Evolutionary conservation across 2,888 invertebrate genomes (phyloP), one percentile per base, ranked within the genome.

Genomic region (Ophraella communa): DNA sequence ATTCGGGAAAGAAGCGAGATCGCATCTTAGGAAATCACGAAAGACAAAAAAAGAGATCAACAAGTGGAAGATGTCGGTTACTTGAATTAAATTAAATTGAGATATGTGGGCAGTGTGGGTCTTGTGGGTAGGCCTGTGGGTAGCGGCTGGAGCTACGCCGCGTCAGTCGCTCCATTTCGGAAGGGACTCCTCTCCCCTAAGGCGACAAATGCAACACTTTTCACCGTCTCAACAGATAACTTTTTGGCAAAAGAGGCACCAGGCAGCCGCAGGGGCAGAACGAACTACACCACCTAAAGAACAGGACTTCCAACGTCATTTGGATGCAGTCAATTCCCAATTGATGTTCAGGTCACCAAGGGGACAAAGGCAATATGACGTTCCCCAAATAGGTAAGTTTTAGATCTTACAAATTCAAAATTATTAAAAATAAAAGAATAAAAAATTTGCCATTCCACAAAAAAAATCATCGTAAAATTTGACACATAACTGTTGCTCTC

Each of bases 281-380:
- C 69, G 71, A 51, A 68, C n/a, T n/a, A n/a, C 59, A n/a, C 66
- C 71, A 61, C 68, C 73, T 57, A 73, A 71, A 39, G 76, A 82
- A 82, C 75, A 81, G 82, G 72, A 73, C 53, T 70, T 68, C 59
- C 71, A 70, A 44, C 71, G 70, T 18, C 65, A 56, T 20, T 49
- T 65, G 17, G 69, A 83, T 80, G 62, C 83, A 82, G 78, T 70
- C 69, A 74, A 71, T 66, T 74, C 81, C 65, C 92, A 92, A 82
- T 87, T 92, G 83, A 91, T 93, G 91, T 83, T 91, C 78, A 87
- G 93, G 72, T 89, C 91, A 64, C 87, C 91, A 66, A 87, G 93
- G 74, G 90, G 91, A 71, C 89, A 88, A 80, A 85, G 91, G 76
- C 89, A 90, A 77, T 93, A 93, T 83, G 93, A 93, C 83, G 93